These are phyloP conservation scores for Sylvilagus floridanus DNA, from an alignment of 2,797 vertebrate species.

Conservation along the genomic window DNA sequence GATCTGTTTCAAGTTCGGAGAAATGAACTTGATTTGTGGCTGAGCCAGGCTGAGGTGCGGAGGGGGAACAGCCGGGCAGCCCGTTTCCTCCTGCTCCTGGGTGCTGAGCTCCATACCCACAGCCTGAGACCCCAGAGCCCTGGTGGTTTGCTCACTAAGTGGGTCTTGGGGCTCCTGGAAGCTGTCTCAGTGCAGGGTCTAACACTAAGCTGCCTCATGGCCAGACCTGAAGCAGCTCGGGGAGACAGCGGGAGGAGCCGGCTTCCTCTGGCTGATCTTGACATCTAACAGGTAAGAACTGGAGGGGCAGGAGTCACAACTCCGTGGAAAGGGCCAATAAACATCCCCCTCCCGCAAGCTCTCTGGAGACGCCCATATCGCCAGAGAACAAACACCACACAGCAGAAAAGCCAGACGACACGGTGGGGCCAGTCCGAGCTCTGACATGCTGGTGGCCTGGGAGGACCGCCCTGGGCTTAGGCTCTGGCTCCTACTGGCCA, in stretches of 20 bases:
- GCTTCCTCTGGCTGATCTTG: not conserved
- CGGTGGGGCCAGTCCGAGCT: not conserved
- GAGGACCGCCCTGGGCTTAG: not conserved
- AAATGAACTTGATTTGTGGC: not conserved
- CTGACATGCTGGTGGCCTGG: rapidly evolving
- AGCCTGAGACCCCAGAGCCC: not conserved
- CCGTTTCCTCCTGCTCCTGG: not conserved
- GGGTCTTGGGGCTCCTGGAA: not conserved
- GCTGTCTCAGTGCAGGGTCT: not conserved
- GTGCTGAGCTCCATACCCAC: not conserved
- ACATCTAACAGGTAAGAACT: rapidly evolving
- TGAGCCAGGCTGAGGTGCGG: too few relatives aligned
- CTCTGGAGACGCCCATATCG: not conserved
- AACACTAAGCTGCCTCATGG: not conserved
- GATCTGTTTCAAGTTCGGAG: not conserved
- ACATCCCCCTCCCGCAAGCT: not conserved
- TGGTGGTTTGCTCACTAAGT: not conserved
- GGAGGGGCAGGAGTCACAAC: not conserved
- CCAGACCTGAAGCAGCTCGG: not conserved
- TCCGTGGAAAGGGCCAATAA: not conserved
- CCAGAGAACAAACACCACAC: too few relatives aligned
- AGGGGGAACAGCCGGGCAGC: not conserved
- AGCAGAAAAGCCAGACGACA: not conserved
- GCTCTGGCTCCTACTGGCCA: not conserved
- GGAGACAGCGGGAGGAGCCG: not conserved